phyloP scores from a whole-genome alignment of 35 echinoderm and acorn worm species.

The Ophiothrix spiculata region DNA sequence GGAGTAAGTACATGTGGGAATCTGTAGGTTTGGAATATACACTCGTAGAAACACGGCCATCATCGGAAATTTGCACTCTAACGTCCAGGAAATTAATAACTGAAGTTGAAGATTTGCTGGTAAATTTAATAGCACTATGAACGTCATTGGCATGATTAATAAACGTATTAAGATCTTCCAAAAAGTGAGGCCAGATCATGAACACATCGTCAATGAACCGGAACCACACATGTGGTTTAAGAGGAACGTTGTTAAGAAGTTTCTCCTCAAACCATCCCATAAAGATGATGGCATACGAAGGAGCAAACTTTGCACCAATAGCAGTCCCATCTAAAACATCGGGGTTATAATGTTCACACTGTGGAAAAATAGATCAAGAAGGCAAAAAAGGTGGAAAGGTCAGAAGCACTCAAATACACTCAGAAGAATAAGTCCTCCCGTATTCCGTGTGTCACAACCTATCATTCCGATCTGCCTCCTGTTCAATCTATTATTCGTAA shows the following conservation, averaged over 20 bases:
- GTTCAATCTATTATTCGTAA: neutral
- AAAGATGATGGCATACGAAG: neutral
- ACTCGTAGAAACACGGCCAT: neutral
- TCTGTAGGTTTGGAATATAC: neutral
- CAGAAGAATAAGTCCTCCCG: neutral
- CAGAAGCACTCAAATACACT: too few relatives aligned
- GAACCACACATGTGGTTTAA: neutral
- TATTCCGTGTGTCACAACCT: neutral
- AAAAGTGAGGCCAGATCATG: neutral
- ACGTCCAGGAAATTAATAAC: neutral
- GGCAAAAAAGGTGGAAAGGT: too few relatives aligned
- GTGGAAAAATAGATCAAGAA: too few relatives aligned
- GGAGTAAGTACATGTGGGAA: neutral
- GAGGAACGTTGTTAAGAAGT: neutral
- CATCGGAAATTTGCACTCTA: neutral
- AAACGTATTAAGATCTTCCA: neutral
- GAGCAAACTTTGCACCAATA: conserved; percentile 19
- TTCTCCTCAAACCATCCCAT: conserved; percentile 1
- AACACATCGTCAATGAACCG: conserved; percentile 7
- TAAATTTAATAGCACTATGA: neutral
- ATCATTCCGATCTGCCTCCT: neutral
- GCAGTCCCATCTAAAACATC: too few relatives aligned
- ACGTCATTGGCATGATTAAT: neutral
- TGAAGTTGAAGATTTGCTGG: neutral
- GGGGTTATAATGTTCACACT: too few relatives aligned